These are phyloP conservation scores for Cantharis lateralis DNA, from an alignment of 2,888 invertebrate species.

Conservation along the genomic window DNA sequence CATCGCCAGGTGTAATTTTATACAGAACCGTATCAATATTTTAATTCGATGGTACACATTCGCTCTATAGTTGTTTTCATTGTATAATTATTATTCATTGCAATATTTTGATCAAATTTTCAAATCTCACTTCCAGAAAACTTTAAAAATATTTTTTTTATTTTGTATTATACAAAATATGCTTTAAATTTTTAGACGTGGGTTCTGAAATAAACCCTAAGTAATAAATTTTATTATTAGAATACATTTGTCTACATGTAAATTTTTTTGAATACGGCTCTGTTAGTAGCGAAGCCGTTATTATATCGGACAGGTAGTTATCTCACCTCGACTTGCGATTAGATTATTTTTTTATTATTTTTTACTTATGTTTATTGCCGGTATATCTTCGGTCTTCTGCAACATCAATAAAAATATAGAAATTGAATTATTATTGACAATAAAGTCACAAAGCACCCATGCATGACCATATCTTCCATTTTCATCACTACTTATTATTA, in stretches of 20 bases:
- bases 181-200: too few relatives aligned
- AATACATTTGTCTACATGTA: neutral
- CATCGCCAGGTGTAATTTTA: conserved; percentile 26
- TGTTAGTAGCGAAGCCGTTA: conserved; percentile 13
- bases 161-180: neutral
- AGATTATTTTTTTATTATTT: conserved; percentile 18
- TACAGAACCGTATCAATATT: conserved; percentile 19
- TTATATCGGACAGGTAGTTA: conserved; percentile 23
- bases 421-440: conserved; percentile 9
- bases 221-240: neutral
- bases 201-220: neutral
- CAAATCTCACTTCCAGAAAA: neutral
- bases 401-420: conserved; percentile 1
- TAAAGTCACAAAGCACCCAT: neutral
- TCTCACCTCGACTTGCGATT: conserved; percentile 24
- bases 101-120: neutral
- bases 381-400: conserved; percentile 16
- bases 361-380: conserved; percentile 10
- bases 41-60: neutral
- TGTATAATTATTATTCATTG: neutral
- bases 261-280: conserved; percentile 13
- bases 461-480: neutral
- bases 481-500: neutral
- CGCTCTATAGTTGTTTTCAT: neutral
- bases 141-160: neutral